Percentiles rank a stretch among this genome's conserved stretches.
Conservation (phyloP, 2,888 invertebrate species). For the Pseudeuparius sepicola region DNA sequence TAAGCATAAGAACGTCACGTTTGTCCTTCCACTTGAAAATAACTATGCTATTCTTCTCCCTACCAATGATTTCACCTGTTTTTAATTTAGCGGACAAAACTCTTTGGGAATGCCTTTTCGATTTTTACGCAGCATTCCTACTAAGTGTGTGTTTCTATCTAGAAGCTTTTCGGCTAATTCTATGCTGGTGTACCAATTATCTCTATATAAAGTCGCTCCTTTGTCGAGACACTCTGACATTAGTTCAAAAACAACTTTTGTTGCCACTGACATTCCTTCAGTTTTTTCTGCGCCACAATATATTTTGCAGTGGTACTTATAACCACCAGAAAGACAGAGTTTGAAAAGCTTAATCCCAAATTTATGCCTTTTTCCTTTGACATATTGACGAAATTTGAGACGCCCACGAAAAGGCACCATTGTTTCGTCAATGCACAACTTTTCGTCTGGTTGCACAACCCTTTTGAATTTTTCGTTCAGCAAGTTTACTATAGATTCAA, state of each 20-base stretch:
- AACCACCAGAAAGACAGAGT: constrained; percentile 24
- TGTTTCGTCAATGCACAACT: constrained; percentile 2
- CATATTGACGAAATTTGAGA: constrained; percentile 3
- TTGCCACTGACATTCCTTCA: constrained; percentile 10
- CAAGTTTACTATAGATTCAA: constrained; percentile 4
- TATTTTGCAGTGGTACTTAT: constrained; percentile 13
- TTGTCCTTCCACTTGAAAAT: constrained; percentile 27
- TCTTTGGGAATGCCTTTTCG: constrained; percentile 23
- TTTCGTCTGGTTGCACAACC: constrained; percentile 7
- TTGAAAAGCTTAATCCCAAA: constrained; percentile 8
- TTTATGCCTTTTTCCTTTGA: constrained; percentile 2
- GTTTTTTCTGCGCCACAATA: constrained; percentile 14
- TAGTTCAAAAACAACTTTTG: constrained; percentile 9
- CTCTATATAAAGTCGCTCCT: constrained; percentile 11
- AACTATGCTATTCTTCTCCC: constrained; percentile 17
- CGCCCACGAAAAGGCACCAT: constrained; percentile 12
- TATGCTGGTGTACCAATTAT: constrained; percentile 20
- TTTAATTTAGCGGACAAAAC: constrained; percentile 21
- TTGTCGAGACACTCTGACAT: constrained; percentile 8
- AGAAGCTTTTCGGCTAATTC: constrained; percentile 18
- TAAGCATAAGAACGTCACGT: constrained; percentile 18
- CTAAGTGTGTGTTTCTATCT: constrained; percentile 24
- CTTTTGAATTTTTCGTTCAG: constrained; percentile 6
- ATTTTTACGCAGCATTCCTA: constrained; percentile 27
- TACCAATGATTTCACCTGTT: constrained; percentile 11